Evolutionary conservation across 2,113 vertebrate species (phyloP), one percentile per base, ranked within the genome.

Genomic region (Phyllopteryx taeniolatus): DNA sequence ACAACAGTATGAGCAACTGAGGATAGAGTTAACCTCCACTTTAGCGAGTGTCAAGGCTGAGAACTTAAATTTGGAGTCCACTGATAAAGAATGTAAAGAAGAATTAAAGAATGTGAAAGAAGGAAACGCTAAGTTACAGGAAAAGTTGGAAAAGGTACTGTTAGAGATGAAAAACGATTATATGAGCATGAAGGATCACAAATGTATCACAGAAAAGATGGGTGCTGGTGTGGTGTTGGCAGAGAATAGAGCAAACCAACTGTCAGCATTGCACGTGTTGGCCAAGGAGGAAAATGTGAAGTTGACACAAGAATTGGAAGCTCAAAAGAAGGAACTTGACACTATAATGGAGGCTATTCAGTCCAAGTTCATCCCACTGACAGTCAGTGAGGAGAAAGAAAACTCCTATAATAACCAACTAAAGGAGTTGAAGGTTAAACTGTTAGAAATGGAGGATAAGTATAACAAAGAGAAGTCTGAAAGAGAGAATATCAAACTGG

Each of bases 301-400:
- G 64, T 76, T 99, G 19, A 95, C 94, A 0, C 82, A 86, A 0
- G 98, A 98, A 70, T 92, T 98, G 0, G 89, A 94, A 77, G 95
- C 94, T 53, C 97, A 98, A 83, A 97, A 92, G 80, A 94, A 86
- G 76, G 96, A 98, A 15, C 94, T 99, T 0, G 97, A 98, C 73
- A 95, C 94, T 0, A 95, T 99, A 46, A 96, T 98, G 1, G 95
- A 96, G 44, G 97, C 96, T 51, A 95, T 99, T 75, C 90, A 91
- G 75, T 91, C 94, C 0, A 97, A 93, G 75, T 99, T 98, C 0
- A 89, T 96, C 2, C 95, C 95, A 0, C 68, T 95, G 22, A 75
- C 88, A 54, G 89, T 87, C 27, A 76, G 94, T 0, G 88, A 95
- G 82, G 95, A 95, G 67, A 93, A 91, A 17, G 95, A 97, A 35